These are phyloP conservation scores for Rotaria socialis DNA, from an alignment of 2,888 invertebrate genomes.

Conservation along the genomic window DNA sequence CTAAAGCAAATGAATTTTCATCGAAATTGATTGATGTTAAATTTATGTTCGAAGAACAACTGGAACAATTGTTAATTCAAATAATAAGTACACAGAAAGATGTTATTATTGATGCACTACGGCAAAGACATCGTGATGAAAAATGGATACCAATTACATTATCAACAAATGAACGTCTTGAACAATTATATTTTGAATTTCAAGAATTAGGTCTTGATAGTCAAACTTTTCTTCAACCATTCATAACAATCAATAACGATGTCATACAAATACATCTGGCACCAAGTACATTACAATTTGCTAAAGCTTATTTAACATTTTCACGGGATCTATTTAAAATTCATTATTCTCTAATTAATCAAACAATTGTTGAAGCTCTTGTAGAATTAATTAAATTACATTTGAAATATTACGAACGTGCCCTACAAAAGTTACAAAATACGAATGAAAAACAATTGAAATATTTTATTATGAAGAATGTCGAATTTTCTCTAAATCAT, in stretches of 20 bases:
- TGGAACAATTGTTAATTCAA: neutral
- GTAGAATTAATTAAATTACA: conserved; percentile 36
- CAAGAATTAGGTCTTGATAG: conserved; percentile 35
- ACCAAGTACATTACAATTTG: conserved; percentile 16
- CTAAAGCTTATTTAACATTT: conserved; percentile 24
- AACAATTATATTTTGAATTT: conserved; percentile 27
- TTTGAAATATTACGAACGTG: conserved; percentile 34
- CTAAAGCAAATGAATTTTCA: conserved; percentile 27
- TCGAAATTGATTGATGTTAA: conserved; percentile 26
- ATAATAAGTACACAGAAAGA: conserved; percentile 21
- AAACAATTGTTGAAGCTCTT: conserved; percentile 31
- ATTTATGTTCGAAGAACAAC: conserved; percentile 32
- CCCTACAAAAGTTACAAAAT: neutral
- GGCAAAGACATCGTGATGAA: conserved; percentile 29
- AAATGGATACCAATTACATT: conserved; percentile 10
- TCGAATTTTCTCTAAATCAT: conserved; percentile 28
- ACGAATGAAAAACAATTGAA: conserved; percentile 28
- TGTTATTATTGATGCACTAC: conserved; percentile 7
- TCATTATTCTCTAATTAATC: conserved; percentile 30
- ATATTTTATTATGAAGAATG: conserved; percentile 13
- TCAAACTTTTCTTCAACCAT: conserved; percentile 20
- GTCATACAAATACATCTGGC: neutral
- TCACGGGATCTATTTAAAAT: conserved; percentile 31
- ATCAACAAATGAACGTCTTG: neutral
- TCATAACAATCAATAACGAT: neutral